These are phyloP conservation scores for Junonia oenone DNA, from an alignment of 2,888 invertebrate genomes.

Conservation along the genomic window DNA sequence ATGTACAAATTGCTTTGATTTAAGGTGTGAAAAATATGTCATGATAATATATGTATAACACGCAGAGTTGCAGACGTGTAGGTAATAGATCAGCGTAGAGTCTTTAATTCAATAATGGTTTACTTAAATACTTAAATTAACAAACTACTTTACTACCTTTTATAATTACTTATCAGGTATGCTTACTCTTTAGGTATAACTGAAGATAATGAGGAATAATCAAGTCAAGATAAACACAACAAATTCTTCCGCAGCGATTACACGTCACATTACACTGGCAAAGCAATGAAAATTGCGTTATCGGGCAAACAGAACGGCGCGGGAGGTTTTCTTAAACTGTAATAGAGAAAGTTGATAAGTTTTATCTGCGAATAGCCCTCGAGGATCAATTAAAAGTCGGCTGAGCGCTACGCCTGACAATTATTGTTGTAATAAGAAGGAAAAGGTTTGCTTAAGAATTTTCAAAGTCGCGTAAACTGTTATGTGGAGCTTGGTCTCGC, in stretches of 20 bases:
- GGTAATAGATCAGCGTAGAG: too few relatives aligned
- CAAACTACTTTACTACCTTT: too few relatives aligned
- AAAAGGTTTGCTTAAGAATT: conserved; percentile 43
- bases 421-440: conserved; percentile 69
- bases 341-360: conserved; percentile 77
- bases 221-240: neutral
- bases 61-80: too few relatives aligned
- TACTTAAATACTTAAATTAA: too few relatives aligned
- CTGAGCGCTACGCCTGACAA: conserved; percentile 60
- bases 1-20: too few relatives aligned
- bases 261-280: conserved; percentile 46
- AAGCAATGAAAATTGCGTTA: conserved; percentile 66
- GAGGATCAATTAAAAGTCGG: conserved; percentile 80
- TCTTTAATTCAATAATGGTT: too few relatives aligned
- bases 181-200: too few relatives aligned
- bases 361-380: conserved; percentile 75
- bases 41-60: too few relatives aligned
- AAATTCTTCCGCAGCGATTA: conserved; percentile 35
- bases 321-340: conserved; percentile 74
- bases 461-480: conserved; percentile 34
- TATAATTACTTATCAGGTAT: too few relatives aligned
- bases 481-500: conserved; percentile 19
- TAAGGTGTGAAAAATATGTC: too few relatives aligned
- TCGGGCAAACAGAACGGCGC: conserved; percentile 61
- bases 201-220: neutral